Conservation (phyloP, 2,888 invertebrate genomes). For the Sarcophaga rosellei region DNA sequence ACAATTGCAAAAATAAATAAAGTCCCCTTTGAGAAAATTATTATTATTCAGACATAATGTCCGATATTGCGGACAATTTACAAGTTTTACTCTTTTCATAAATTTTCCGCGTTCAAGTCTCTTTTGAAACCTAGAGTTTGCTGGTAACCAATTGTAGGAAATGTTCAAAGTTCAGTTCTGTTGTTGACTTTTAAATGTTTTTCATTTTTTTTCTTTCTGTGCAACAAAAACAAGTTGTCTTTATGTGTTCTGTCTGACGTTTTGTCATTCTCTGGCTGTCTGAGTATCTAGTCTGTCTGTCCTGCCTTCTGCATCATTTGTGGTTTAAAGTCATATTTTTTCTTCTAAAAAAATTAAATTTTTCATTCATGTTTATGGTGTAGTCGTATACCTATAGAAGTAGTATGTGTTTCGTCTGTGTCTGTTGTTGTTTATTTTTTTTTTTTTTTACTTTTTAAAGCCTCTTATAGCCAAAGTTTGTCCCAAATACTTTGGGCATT, state of each 20-base stretch:
- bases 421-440: neutral
- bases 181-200: neutral
- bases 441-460: slow-evolving; percentile 3
- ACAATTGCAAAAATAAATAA: no score
- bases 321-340: neutral
- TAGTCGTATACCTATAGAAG: neutral
- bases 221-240: slow-evolving; percentile 32
- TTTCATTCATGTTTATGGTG: neutral
- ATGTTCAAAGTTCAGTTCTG: neutral
- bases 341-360: no score
- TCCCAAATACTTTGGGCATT: slow-evolving; percentile 46
- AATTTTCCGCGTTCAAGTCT: neutral
- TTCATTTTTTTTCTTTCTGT: neutral
- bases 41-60: neutral
- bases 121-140: no score
- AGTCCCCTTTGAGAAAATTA: neutral
- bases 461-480: slow-evolving; percentile 14
- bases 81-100: neutral
- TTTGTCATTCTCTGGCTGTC: slow-evolving; percentile 29
- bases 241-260: slow-evolving; percentile 32
- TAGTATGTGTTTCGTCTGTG: neutral
- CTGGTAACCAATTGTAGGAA: neutral
- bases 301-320: slow-evolving; percentile 8
- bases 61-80: neutral
- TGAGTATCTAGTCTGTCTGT: slow-evolving; percentile 13